Base-by-base conservation (phyloP, 1,140 invertebrate genomes). In the Rhopalosiphum maidis region DNA sequence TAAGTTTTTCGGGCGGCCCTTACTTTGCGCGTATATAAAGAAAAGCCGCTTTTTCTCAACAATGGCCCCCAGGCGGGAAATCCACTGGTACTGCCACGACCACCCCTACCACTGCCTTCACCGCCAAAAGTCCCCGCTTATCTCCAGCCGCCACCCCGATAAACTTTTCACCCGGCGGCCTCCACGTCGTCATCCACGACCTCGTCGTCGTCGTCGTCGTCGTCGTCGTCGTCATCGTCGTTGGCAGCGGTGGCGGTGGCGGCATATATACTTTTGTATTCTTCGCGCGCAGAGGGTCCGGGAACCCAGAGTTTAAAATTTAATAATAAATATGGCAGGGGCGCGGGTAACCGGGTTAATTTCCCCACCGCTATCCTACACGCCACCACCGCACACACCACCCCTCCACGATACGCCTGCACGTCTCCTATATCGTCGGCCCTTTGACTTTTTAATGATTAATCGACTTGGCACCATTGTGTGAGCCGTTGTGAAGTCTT, bases 1-100 rank as follows among this genome's bases (percentile, higher is more conserved):
- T 83, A 93, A 93, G 91, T 86, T 93, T 93, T 93, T 93, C 91
- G 77, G 82, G 91, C 91, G 35, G 48, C 82, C 48, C 48, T 85
- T 55, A 86, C 77, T 41, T 51, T 51, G 82, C 35, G 48, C 91
- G 9, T 93, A 86, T 91, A 91, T 93, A 93, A 93, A 93, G 91
- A 93, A 93, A 93, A 93, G 46, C 91, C 91, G 91, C 91, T 93
- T 93, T 93, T 93, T 93, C 91, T 85, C 91, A 55, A 93, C 91
- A 93, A 93, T 93, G 91, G 82, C 91, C 91, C 82, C 77, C 82
- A 86, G 91, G 82, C 91, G 54, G 82, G 77, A 92, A 92, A 86
- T 93, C 91, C 82, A 86, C 91, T 51, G 68, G 60, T n/a, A 35
- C 91, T 43, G n/a, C 35, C 46, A 30, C 68, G 30, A 35, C 43